A percentile compares a stretch with the other conserved stretches of the same genome.
Conservation (phyloP, 1,140 invertebrate species). For the Battus philenor region DNA sequence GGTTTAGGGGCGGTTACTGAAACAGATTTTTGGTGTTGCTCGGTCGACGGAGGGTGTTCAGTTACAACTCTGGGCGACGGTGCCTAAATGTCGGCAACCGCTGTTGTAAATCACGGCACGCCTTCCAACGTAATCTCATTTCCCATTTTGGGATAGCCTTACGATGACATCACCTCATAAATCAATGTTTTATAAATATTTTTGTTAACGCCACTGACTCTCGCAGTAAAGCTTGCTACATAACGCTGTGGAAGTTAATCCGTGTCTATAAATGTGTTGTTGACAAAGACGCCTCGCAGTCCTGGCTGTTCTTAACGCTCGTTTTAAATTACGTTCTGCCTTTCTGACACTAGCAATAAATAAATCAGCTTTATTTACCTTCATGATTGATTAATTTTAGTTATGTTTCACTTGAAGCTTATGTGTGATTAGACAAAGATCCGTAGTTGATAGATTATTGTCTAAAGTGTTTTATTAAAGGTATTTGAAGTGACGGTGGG, state of each 20-base stretch:
- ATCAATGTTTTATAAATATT: constrained; percentile 13
- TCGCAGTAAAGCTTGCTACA: constrained; percentile 1
- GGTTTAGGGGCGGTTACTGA: constrained; percentile 32
- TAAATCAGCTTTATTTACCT: too few species aligned
- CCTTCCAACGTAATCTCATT: constrained; percentile 15
- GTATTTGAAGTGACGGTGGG: too few species aligned
- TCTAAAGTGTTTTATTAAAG: too few species aligned
- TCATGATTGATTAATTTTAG: too few species aligned
- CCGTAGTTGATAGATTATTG: too few species aligned
- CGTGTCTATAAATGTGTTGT: background rate
- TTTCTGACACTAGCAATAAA: too few species aligned
- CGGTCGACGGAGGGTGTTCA: constrained; percentile 23
- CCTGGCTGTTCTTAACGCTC: too few species aligned
- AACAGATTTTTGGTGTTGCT: constrained; percentile 37
- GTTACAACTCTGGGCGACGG: constrained; percentile 47
- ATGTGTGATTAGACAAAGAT: too few species aligned
- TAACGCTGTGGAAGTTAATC: background rate
- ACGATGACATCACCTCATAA: constrained; percentile 13
- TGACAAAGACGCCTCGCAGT: too few species aligned
- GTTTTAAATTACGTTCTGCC: too few species aligned
- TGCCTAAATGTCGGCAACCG: constrained; percentile 27
- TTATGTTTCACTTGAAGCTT: too few species aligned
- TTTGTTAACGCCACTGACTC: background rate
- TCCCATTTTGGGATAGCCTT: constrained; percentile 12
- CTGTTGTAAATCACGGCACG: constrained; percentile 27